These are phyloP conservation scores for Lynx canadensis DNA, from an alignment of 2,113 vertebrate species.

Conservation along the genomic window DNA sequence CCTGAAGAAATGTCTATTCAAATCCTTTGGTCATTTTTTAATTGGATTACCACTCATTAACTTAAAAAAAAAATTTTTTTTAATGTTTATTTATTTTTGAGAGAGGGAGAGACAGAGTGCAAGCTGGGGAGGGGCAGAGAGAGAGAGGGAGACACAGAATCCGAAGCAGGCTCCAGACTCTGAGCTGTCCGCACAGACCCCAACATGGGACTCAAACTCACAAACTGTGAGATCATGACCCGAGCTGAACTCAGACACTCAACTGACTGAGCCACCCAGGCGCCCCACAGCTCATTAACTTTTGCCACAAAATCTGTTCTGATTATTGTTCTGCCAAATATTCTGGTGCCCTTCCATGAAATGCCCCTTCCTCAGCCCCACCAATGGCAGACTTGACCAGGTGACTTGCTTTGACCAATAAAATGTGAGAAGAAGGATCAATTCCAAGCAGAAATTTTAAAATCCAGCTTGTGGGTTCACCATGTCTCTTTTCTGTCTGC, in stretches of 20 bases:
- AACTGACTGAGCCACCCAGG: too few species aligned
- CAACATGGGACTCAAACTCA: too few species aligned
- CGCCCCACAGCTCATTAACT: neutral
- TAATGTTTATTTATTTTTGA: too few species aligned
- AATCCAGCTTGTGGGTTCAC: neutral
- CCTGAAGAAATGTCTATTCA: neutral
- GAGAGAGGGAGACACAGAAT: too few species aligned
- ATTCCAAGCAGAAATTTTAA: neutral
- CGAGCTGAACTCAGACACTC: too few species aligned
- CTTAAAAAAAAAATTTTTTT: neutral
- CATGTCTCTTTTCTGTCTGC: neutral
- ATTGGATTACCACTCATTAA: neutral
- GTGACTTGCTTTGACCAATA: neutral
- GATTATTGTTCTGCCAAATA: neutral
- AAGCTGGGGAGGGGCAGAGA: too few species aligned
- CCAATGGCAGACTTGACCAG: neutral
- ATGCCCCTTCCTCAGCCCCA: neutral
- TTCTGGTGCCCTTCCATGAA: neutral
- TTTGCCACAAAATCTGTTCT: neutral
- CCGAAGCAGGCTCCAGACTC: too few species aligned
- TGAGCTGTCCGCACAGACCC: too few species aligned
- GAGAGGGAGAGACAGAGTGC: too few species aligned
- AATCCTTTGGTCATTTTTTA: neutral
- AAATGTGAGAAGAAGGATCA: neutral
- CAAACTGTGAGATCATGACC: too few species aligned